phyloP scores from a whole-genome alignment of 2,888 invertebrate genomes.

The Heteropelma amictum region DNA sequence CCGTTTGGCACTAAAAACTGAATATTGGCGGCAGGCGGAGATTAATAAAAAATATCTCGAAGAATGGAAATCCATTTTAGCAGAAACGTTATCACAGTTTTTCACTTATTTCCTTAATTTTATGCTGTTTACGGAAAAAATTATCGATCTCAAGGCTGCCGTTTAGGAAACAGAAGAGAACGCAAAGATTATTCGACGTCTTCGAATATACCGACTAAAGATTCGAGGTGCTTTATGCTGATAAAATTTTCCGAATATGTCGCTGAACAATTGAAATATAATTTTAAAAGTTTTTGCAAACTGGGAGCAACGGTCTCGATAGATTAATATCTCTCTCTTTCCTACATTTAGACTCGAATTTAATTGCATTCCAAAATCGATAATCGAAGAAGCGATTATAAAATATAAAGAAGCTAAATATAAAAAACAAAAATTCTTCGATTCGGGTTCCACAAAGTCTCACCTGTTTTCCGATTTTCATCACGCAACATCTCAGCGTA shows the following conservation, averaged over 20 bases:
- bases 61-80: background rate
- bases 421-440: background rate
- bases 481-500: slow-evolving; percentile 17
- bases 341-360: background rate
- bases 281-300: too few species aligned
- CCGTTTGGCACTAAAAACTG: slow-evolving; percentile 34
- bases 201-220: too few species aligned
- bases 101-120: too few species aligned
- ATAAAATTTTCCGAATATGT: too few species aligned
- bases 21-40: background rate
- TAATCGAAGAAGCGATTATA: background rate
- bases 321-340: too few species aligned
- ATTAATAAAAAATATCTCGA: background rate
- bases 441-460: background rate
- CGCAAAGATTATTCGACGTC: too few species aligned
- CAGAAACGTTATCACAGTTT: too few species aligned
- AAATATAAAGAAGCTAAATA: background rate
- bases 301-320: too few species aligned
- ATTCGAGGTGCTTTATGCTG: too few species aligned
- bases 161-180: too few species aligned
- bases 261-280: too few species aligned
- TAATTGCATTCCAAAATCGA: background rate
- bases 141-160: too few species aligned
- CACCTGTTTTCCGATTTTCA: slow-evolving; percentile 36
- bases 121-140: background rate